Base-by-base conservation (phyloP, 2,797 vertebrate species). In the Clarias pachynema region DNA sequence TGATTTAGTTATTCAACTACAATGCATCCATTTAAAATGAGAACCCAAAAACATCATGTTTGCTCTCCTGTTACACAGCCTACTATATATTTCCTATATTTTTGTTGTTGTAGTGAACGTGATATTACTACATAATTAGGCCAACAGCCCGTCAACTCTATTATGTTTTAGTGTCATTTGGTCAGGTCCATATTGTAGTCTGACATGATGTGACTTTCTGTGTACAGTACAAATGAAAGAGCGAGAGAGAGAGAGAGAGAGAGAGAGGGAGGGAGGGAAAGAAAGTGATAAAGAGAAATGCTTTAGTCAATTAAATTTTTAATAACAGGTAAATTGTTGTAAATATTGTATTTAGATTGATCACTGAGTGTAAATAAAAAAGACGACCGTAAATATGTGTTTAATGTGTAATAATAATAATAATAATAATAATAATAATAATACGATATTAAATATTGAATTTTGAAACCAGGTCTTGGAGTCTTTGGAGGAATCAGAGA, bases 261-360 rank as follows among this genome's bases (percentile, higher is more conserved):
- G n/a, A 74, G 70, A 49, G 40, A 73, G 70, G 18, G 53, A 73
- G 70, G 18, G 53, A 75, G 49, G 57, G 53, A 75, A 53, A 57
- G 74, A 53, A 16, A 56, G 44, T 29, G n/a, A 29, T 37, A 70
- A n/a, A 37, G 1, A 24, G 20, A 15, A 4, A 31, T 16, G 26
- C 8, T 57, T 57, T 57, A n/a, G 20, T 16, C 6, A 16, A 60
- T 22, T 59, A 14, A 18, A 59, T 24, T 22, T 60, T 14, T 1
- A 40, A 24, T 37, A 37, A 31, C 29, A 22, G 22, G 2, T 78
- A 37, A 60, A 60, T 49, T 26, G 4, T 9, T 79, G 57, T n/a
- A 14, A 40, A 40, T 79, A 57, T 18, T 29, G n/a, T 26, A 26
- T 74, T 3, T 75, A 56, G 29, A 53, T 56, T 56, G 53, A 4